These are phyloP conservation scores for Rugalucina vietnamica DNA, from an alignment of 2,888 invertebrate genomes.

Conservation along the genomic window DNA sequence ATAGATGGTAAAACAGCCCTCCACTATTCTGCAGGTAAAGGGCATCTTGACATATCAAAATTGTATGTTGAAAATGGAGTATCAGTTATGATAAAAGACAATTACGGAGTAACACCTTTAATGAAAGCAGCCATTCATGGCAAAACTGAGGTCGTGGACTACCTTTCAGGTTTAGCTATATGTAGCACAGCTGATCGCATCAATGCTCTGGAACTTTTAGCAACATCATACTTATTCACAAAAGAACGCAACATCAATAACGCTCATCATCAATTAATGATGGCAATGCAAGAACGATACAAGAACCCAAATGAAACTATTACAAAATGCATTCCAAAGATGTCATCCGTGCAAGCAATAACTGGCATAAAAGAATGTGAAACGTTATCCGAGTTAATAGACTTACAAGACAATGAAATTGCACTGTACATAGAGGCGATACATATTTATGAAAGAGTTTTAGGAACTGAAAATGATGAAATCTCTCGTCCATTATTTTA, in stretches of 20 bases:
- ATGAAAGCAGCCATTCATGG: background rate
- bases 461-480: background rate
- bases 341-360: background rate
- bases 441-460: background rate
- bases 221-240: background rate
- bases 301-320: background rate
- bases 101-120: background rate
- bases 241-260: background rate
- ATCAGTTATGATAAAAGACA: background rate
- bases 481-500: background rate
- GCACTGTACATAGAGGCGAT: background rate
- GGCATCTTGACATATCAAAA: background rate
- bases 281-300: background rate
- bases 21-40: background rate
- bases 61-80: background rate
- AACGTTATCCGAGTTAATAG: background rate
- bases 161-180: background rate
- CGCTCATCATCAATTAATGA: background rate
- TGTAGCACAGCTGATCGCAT: background rate
- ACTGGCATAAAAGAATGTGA: background rate
- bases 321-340: background rate
- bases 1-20: background rate
- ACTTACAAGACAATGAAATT: background rate
- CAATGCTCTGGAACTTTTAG: background rate
- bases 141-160: background rate